Evolutionary conservation across 2,797 vertebrate genomes (phyloP).

Genomic region (Pseudochirops corinnae): DNA sequence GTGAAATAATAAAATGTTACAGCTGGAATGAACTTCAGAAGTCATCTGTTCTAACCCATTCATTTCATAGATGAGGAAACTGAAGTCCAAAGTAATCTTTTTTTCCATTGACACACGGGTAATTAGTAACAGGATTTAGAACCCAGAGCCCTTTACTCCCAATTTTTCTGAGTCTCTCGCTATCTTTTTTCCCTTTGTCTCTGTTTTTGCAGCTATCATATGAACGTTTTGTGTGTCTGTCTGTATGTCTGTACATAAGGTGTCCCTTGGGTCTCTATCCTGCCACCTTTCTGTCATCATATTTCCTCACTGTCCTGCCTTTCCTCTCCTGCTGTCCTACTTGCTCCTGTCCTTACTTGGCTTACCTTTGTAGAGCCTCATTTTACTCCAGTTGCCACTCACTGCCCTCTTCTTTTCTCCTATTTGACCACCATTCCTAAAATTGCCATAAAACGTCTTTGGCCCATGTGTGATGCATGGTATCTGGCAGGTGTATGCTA

Average conservation of each 20-base stretch:
- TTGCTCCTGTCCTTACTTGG: background rate
- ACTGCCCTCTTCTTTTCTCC: conserved; percentile 6
- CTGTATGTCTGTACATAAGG: background rate
- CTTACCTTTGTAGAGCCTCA: conserved; percentile 5
- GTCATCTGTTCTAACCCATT: background rate
- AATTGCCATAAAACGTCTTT: conserved; percentile 45
- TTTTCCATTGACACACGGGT: background rate
- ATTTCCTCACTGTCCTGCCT: fast-evolving
- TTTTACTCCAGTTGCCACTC: background rate
- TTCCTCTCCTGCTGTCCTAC: background rate
- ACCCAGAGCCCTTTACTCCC: background rate
- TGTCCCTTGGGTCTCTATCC: background rate
- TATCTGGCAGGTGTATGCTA: background rate
- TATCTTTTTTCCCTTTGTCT: conserved; percentile 14
- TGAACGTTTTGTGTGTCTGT: background rate
- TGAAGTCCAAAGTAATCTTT: background rate
- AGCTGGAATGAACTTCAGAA: background rate
- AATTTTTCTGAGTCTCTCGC: background rate
- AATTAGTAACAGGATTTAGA: background rate
- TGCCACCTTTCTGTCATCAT: background rate
- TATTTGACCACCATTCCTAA: conserved; percentile 39
- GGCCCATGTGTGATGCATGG: background rate
- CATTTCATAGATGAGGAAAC: background rate
- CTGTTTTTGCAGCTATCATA: conserved; percentile 14
- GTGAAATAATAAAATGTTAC: background rate